Percentiles rank a stretch among this genome's conserved stretches.
phyloP scores from a whole-genome alignment of 2,113 vertebrate species.

The Choloepus hoffmanni region DNA sequence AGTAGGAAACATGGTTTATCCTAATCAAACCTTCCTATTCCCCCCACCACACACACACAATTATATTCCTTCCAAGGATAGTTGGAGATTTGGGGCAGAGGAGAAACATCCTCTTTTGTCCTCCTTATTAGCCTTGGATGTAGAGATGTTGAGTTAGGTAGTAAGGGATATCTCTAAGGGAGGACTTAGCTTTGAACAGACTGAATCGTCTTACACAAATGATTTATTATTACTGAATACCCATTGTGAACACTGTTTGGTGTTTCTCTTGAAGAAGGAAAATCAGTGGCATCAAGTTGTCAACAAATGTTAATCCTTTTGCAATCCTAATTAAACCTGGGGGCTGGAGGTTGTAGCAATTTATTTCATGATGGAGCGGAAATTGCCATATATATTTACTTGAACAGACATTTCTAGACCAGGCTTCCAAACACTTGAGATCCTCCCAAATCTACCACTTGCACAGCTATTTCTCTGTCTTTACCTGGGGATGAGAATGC shows the following conservation, averaged over 20 bases:
- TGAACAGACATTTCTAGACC: neutral
- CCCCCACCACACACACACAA: neutral
- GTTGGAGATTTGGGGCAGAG: neutral
- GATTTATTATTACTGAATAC: neutral
- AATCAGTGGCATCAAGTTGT: neutral
- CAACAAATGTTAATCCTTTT: constrained; percentile 13
- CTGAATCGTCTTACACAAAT: neutral
- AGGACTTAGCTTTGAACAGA: neutral
- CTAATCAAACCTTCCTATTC: neutral
- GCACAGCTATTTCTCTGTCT: neutral
- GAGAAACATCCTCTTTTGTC: neutral
- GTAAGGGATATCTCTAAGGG: neutral
- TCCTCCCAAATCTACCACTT: neutral
- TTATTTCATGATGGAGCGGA: neutral
- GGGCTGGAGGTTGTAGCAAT: neutral
- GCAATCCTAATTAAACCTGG: neutral
- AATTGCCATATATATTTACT: constrained; percentile 34
- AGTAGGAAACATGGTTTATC: constrained; percentile 66
- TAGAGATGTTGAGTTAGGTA: neutral
- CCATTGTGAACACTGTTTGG: neutral
- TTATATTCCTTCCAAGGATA: neutral
- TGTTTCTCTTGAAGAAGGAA: neutral
- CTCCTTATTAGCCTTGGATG: neutral
- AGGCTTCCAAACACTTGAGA: neutral
- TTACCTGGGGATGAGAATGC: neutral